Conservation (phyloP, 2,888 invertebrate genomes). For the Amaurobius ferox region DNA sequence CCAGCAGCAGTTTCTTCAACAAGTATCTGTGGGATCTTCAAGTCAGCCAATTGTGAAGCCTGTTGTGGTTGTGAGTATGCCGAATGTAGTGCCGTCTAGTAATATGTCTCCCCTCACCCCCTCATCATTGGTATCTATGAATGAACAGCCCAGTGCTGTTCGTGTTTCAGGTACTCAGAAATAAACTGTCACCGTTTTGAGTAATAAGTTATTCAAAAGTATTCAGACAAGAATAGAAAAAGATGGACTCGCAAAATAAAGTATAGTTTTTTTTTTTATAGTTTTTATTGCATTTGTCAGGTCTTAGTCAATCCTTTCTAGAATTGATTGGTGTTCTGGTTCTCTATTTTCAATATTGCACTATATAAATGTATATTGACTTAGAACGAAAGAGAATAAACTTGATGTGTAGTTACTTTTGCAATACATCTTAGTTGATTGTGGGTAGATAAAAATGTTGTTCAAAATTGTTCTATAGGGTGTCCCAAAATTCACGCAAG, state of each 20-base stretch:
- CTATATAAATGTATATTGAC: too few species aligned
- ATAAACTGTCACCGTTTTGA: constrained; percentile 10
- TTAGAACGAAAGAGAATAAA: too few species aligned
- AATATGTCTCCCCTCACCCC: constrained; percentile 36
- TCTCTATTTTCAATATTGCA: too few species aligned
- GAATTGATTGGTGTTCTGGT: too few species aligned
- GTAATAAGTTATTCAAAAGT: background rate
- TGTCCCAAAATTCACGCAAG: too few species aligned
- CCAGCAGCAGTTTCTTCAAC: constrained; percentile 68
- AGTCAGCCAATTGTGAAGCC: constrained; percentile 65
- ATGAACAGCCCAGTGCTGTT: constrained; percentile 43
- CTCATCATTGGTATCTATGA: constrained; percentile 32
- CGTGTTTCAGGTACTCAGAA: constrained; percentile 45
- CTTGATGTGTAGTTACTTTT: too few species aligned
- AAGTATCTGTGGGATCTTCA: constrained; percentile 48
- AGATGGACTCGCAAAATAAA: background rate
- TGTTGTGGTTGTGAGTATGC: constrained; percentile 70
- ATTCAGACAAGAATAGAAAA: background rate
- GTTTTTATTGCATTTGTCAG: background rate
- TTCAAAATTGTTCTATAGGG: too few species aligned
- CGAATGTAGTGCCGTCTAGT: constrained; percentile 50
- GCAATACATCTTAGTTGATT: too few species aligned
- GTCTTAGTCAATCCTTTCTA: too few species aligned
- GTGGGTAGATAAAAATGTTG: too few species aligned
- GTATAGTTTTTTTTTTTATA: background rate